These are phyloP conservation scores for Brienomyrus brachyistius DNA, from an alignment of 2,113 vertebrate species.

Conservation along the genomic window DNA sequence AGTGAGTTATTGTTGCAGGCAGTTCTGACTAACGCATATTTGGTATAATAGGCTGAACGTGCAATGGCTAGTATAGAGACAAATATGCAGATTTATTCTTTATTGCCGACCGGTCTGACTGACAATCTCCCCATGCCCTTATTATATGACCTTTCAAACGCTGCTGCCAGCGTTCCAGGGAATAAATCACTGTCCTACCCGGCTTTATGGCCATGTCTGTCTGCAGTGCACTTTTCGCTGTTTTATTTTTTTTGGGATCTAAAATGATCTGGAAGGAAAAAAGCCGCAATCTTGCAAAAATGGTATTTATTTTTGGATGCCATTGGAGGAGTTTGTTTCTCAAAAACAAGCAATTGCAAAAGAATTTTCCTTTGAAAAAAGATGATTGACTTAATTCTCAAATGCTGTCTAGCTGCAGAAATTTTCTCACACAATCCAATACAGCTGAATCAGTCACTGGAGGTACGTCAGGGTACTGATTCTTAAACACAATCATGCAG, in stretches of 20 bases:
- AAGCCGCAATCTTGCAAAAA: background rate
- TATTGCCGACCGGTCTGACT: background rate
- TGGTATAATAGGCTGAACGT: background rate
- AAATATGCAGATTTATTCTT: background rate
- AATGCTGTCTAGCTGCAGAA: background rate
- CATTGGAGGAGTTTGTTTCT: background rate
- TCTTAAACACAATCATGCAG: background rate
- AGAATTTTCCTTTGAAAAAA: background rate
- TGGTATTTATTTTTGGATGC: slow-evolving; percentile 5
- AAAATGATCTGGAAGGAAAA: background rate
- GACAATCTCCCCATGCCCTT: background rate
- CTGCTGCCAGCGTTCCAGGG: background rate
- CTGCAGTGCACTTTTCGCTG: background rate
- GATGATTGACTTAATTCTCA: background rate
- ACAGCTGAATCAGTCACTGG: background rate
- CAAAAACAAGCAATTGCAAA: background rate
- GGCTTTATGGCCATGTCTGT: background rate
- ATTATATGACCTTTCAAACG: background rate
- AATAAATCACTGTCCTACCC: background rate
- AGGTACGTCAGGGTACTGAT: background rate
- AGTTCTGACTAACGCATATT: background rate
- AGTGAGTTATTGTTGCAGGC: background rate
- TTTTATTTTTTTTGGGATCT: background rate
- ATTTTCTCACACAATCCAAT: background rate
- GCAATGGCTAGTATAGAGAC: background rate